Percentiles rank a stretch among this genome's conserved stretches.
phyloP scores from a whole-genome alignment of 2,113 vertebrate species.

The Leucopsar rothschildi region DNA sequence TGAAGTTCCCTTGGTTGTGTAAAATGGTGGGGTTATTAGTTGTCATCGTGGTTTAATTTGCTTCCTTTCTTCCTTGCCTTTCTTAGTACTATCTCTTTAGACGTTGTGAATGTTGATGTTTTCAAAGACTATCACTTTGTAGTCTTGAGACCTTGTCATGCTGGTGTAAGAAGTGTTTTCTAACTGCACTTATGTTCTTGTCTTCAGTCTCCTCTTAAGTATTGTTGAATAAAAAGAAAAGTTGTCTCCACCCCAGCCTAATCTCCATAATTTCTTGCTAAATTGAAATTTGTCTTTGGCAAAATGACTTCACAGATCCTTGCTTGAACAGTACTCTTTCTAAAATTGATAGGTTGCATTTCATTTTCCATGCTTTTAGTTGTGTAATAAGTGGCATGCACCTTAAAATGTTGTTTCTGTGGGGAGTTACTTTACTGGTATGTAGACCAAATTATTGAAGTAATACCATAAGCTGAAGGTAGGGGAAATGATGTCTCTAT shows the following conservation, averaged over 20 bases:
- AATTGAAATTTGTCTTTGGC: background rate
- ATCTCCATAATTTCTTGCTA: background rate
- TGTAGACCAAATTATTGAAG: background rate
- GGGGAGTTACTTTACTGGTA: background rate
- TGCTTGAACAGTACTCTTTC: background rate
- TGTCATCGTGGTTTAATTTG: background rate
- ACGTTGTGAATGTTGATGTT: background rate
- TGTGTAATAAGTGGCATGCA: background rate
- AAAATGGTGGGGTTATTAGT: background rate
- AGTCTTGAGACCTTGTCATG: background rate
- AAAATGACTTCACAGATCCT: background rate
- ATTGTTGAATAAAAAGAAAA: background rate
- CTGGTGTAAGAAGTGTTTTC: background rate
- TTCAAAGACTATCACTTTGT: background rate
- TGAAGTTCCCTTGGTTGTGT: background rate
- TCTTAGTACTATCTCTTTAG: background rate
- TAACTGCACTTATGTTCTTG: background rate
- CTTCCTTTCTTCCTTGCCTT: background rate
- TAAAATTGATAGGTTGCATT: background rate
- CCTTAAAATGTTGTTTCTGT: background rate
- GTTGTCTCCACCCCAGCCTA: background rate
- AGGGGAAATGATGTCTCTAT: background rate
- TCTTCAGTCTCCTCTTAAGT: background rate
- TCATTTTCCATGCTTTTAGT: background rate
- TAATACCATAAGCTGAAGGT: background rate